Evolutionary conservation across 2,888 invertebrate genomes (phyloP), one percentile per base, ranked within the genome.

Genomic region (Synanthedon tipuliformis): DNA sequence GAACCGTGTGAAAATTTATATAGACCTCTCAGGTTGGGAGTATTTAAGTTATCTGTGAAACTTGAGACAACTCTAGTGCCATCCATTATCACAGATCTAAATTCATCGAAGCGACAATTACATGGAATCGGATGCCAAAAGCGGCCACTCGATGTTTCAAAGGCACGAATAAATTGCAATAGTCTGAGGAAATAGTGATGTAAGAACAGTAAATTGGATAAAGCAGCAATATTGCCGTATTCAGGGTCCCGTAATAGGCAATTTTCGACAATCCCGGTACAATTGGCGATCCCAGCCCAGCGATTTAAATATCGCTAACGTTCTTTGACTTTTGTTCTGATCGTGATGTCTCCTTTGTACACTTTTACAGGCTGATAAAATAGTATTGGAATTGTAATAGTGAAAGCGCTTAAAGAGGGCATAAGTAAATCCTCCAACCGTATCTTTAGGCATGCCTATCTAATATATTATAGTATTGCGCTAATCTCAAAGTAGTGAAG

Each of bases 161-260:
- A 49, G 49, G 49, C 61, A 56, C 57, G 62, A 68, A 70, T 62
- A 66, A 69, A 69, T 73, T 68, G 68, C 69, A 63, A 69, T 71
- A 68, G 68, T 70, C 69, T 69, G 64, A 72, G 72, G 77, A 72
- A 79, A 80, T 78, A 78, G 76, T 69, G 72, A 62, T 78, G 76
- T 69, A 73, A 62, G 71, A 71, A 75, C 71, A 65, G 77, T 81
- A 81, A 84, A 85, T 85, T 81, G 81, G 76, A 82, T 83, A 75
- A 80, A 78, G 78, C 72, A 71, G 82, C 80, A 80, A 83, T 82
- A 81, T 77, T 71, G 75, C 70, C 69, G 70, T 69, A 68, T 76
- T 75, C 78, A 70, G 68, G 66, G 75, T 63, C 65, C 68, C 68
- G 78, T 84, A 84, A 85, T 84, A 82, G 83, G 73, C 85, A 81